Percentiles rank a stretch among this genome's conserved stretches.
Evolutionary conservation across 2,113 vertebrate species (phyloP).

Genomic region (Orycteropus afer): DNA sequence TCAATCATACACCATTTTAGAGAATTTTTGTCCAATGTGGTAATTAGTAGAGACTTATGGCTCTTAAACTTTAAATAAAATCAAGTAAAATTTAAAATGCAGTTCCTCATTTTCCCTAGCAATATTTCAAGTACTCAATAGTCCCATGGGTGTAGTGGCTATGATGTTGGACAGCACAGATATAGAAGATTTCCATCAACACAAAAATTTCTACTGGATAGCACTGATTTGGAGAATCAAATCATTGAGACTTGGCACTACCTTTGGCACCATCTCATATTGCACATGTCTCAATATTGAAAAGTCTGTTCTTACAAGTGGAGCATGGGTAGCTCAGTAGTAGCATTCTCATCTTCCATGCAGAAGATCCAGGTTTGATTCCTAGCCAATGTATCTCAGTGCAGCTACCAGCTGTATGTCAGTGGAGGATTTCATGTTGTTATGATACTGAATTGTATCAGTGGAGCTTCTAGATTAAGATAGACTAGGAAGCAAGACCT

Average conservation of each 20-base stretch:
- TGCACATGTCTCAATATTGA: neutral
- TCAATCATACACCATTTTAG: neutral
- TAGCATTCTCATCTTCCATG: neutral
- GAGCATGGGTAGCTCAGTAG: neutral
- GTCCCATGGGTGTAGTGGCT: neutral
- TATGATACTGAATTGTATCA: neutral
- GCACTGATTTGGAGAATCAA: neutral
- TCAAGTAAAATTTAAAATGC: constrained; percentile 27
- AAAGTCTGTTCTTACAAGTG: neutral
- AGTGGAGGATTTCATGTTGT: neutral
- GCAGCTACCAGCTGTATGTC: neutral
- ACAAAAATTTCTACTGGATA: neutral
- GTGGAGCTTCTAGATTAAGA: neutral
- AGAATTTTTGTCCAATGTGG: neutral
- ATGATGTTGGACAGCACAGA: neutral
- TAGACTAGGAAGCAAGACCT: neutral
- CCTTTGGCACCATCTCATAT: neutral
- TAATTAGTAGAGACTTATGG: neutral
- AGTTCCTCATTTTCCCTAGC: neutral
- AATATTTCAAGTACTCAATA: neutral
- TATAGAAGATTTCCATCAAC: neutral
- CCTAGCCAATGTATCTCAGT: neutral
- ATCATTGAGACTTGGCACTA: neutral
- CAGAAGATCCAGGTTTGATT: neutral
- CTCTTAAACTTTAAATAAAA: constrained; percentile 14